Percentiles rank a stretch among this genome's conserved stretches.
phyloP scores from a whole-genome alignment of 2,797 vertebrate species.

The Gymnopithys bicolor region DNA sequence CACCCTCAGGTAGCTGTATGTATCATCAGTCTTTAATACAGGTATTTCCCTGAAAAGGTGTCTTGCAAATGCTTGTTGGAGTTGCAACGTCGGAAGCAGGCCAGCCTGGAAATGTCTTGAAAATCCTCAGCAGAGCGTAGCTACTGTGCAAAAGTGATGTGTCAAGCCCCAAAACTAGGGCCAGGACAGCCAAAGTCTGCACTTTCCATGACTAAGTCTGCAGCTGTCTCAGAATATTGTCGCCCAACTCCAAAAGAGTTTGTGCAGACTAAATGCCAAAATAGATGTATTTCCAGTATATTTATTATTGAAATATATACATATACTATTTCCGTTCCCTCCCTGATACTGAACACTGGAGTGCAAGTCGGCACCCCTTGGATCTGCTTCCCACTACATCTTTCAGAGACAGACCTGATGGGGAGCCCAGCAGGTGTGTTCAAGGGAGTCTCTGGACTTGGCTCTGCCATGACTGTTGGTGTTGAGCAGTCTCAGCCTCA shows the following conservation, averaged over 20 bases:
- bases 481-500: background rate
- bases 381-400: background rate
- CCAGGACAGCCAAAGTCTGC: background rate
- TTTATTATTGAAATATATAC: background rate
- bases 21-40: background rate
- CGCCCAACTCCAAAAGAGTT: background rate
- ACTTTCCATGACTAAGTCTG: background rate
- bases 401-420: background rate
- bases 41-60: background rate
- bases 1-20: accelerated
- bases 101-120: background rate
- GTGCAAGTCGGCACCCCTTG: background rate
- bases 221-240: background rate
- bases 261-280: background rate
- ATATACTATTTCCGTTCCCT: background rate
- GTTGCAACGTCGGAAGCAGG: background rate
- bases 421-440: background rate
- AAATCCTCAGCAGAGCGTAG: accelerated
- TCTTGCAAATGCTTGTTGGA: background rate
- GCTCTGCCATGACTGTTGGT: background rate
- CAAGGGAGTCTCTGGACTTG: background rate
- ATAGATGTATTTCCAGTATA: accelerated
- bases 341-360: background rate
- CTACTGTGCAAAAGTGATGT: background rate
- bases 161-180: background rate